A percentile compares a stretch with the other conserved stretches of the same genome.
These are phyloP conservation scores for Saccostrea echinata DNA, from an alignment of 1,140 invertebrate species.

Conservation along the genomic window DNA sequence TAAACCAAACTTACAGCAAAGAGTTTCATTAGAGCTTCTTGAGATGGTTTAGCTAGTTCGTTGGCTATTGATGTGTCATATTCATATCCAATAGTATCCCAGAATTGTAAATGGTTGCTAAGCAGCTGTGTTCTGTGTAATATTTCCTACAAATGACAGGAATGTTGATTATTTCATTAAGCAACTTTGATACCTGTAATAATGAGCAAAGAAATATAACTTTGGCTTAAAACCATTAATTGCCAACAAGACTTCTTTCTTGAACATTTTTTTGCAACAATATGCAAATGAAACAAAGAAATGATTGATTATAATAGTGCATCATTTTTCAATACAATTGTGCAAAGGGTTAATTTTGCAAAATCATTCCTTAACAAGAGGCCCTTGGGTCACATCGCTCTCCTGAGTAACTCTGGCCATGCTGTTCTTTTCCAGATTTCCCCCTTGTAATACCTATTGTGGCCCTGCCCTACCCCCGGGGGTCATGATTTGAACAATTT, in stretches of 20 bases:
- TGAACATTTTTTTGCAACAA: not conserved
- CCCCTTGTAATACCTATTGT: too few species aligned
- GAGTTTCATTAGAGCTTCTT: constrained; percentile 91
- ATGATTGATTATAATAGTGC: not conserved
- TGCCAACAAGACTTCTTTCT: not conserved
- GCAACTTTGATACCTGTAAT: not conserved
- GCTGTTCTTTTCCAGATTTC: too few species aligned
- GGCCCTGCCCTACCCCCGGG: too few species aligned
- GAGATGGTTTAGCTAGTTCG: constrained; percentile 77
- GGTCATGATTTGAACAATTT: too few species aligned
- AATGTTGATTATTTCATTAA: not conserved
- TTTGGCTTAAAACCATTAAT: not conserved
- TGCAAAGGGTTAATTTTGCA: too few species aligned
- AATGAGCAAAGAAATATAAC: not conserved
- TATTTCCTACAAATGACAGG: constrained; percentile 70
- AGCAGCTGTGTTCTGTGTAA: constrained; percentile 69
- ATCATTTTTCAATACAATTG: not conserved
- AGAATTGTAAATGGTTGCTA: constrained; percentile 66
- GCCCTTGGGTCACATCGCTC: too few species aligned
- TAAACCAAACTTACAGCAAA: constrained; percentile 87
- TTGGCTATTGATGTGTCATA: constrained; percentile 84
- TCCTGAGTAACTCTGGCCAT: too few species aligned
- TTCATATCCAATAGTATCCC: constrained; percentile 74
- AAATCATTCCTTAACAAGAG: too few species aligned
- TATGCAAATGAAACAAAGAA: not conserved